Evolutionary conservation across 2,113 vertebrate genomes (phyloP).

Genomic region (Cacatua alba): DNA sequence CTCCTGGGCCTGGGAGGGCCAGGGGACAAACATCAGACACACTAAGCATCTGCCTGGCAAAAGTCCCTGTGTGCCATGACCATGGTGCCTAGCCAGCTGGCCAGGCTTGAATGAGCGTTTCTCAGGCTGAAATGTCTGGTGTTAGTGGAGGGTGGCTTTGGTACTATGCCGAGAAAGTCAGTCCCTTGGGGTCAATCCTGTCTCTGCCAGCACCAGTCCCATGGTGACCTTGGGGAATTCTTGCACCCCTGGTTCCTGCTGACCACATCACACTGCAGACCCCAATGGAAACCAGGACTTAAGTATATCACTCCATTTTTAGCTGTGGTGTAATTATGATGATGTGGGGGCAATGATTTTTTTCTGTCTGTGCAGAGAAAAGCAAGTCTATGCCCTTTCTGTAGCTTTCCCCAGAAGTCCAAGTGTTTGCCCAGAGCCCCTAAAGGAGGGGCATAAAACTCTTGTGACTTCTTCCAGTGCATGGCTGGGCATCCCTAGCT

Average conservation of each 20-base stretch:
- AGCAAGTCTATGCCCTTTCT: neutral
- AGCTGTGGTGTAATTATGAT: neutral
- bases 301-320: neutral
- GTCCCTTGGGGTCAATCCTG: neutral
- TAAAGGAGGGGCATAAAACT: neutral
- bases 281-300: neutral
- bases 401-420: neutral
- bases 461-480: accelerated
- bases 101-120: accelerated
- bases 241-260: neutral
- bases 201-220: neutral
- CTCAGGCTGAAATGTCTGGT: neutral
- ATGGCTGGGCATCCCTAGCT: neutral
- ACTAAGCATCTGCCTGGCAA: neutral
- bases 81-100: neutral
- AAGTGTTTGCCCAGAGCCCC: neutral
- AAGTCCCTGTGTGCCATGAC: neutral
- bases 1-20: neutral
- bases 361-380: neutral
- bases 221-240: neutral
- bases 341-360: neutral
- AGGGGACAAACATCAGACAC: neutral
- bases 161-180: accelerated
- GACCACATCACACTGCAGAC: neutral
- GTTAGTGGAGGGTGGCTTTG: neutral